phyloP scores from a whole-genome alignment of 2,113 vertebrate genomes.

The Nycticryphes semicollaris region DNA sequence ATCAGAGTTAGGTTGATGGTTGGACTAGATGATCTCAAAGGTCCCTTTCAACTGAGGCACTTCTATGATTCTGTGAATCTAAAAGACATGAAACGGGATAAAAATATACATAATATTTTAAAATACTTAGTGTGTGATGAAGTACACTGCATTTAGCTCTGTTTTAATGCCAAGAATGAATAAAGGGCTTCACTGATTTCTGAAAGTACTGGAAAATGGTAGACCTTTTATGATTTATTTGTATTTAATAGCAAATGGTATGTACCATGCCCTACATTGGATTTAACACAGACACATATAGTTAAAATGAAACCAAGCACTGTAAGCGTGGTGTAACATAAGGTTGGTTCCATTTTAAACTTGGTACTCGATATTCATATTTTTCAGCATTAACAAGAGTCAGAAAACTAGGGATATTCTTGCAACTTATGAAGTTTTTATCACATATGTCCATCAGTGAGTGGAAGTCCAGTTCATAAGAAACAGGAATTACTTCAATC shows the following conservation, averaged over 20 bases:
- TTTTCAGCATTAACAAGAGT: not conserved
- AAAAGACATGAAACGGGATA: not conserved
- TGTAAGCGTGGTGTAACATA: not conserved
- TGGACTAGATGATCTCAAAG: too few relatives aligned
- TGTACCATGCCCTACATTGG: not conserved
- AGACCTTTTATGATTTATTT: not conserved
- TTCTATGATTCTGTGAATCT: too few relatives aligned
- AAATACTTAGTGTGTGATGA: not conserved
- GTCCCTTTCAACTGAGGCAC: too few relatives aligned
- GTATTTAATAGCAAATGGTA: not conserved
- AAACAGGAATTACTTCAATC: not conserved
- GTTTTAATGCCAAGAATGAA: not conserved
- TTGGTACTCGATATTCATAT: not conserved
- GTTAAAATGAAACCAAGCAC: conserved; percentile 16
- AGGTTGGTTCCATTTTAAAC: not conserved
- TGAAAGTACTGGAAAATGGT: not conserved
- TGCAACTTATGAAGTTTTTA: not conserved
- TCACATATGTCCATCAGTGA: not conserved
- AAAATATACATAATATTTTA: not conserved
- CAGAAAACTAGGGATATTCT: not conserved
- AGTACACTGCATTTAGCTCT: not conserved
- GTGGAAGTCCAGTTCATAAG: not conserved
- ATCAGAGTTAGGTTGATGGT: too few relatives aligned
- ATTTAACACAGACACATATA: not conserved
- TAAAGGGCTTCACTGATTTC: not conserved